Evolutionary conservation across 2,888 invertebrate species (phyloP).

Genomic region (Heliconius aoede): DNA sequence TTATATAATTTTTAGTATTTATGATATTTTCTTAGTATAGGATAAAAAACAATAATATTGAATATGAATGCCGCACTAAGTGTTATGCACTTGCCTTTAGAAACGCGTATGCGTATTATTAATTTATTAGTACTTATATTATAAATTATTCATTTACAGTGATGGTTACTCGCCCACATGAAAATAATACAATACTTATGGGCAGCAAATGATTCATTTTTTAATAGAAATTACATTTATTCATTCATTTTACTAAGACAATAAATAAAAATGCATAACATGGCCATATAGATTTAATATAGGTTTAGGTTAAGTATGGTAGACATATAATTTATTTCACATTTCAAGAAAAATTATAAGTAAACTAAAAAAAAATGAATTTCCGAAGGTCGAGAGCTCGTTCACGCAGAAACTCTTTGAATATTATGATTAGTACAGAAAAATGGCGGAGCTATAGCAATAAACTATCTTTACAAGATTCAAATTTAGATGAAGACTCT

Average conservation of each 20-base stretch:
- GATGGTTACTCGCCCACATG: too few relatives aligned
- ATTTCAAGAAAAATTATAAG: constrained; percentile 54
- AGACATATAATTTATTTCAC: constrained; percentile 18
- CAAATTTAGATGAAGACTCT: constrained; percentile 57
- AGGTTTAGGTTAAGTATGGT: constrained; percentile 53
- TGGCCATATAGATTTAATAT: constrained; percentile 61
- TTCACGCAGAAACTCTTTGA: constrained; percentile 63
- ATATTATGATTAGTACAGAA: constrained; percentile 59
- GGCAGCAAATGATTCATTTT: neutral
- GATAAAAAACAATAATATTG: neutral
- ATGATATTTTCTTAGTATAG: too few relatives aligned
- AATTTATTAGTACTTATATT: constrained; percentile 17
- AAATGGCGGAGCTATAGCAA: constrained; percentile 66
- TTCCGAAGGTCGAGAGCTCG: constrained; percentile 65
- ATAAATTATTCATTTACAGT: neutral
- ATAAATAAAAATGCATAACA: neutral
- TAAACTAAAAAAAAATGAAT: constrained; percentile 62
- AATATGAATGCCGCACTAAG: neutral
- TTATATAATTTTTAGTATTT: too few relatives aligned
- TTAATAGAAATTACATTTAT: neutral
- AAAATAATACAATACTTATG: too few relatives aligned
- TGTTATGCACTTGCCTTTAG: constrained; percentile 6
- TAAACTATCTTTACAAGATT: constrained; percentile 56
- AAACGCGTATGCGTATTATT: neutral
- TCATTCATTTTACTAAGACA: neutral